phyloP scores from a whole-genome alignment of 2,888 invertebrate species.

The Synanthedon vespiformis region DNA sequence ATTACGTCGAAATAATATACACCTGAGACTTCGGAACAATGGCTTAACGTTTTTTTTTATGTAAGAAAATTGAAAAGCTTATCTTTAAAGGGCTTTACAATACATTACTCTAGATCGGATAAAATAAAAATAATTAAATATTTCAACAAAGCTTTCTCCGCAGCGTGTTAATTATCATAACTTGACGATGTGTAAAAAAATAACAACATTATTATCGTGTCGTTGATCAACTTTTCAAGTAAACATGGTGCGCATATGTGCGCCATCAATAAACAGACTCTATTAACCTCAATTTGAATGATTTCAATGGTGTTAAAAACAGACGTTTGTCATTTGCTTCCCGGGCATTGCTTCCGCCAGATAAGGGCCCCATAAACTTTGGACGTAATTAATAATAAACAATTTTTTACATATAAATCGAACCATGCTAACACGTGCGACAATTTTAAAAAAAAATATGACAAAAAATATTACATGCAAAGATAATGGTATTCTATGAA shows the following conservation, averaged over 20 bases:
- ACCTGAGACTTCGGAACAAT: too few relatives aligned
- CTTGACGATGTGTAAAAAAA: conserved; percentile 3
- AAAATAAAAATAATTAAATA: too few relatives aligned
- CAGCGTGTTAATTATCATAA: background rate
- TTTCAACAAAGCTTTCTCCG: too few relatives aligned
- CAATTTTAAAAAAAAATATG: conserved; percentile 9
- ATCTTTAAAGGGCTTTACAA: too few relatives aligned
- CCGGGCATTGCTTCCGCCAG: conserved; percentile 49
- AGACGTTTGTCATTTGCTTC: conserved; percentile 54
- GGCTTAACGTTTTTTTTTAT: too few relatives aligned
- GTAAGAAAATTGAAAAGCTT: too few relatives aligned
- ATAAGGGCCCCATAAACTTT: conserved; percentile 42
- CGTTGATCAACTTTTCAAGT: conserved; percentile 49
- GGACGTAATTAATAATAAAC: conserved; percentile 14
- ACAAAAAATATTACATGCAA: conserved; percentile 13
- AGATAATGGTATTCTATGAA: conserved; percentile 17
- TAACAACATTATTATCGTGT: conserved; percentile 35
- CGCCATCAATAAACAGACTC: conserved; percentile 57
- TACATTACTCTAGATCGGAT: too few relatives aligned
- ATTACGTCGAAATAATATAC: background rate
- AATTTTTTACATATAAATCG: too few relatives aligned
- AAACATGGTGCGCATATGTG: conserved; percentile 66
- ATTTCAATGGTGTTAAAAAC: conserved; percentile 57
- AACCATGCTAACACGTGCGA: conserved; percentile 19
- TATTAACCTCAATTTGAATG: conserved; percentile 66